A percentile compares a stretch with the other conserved stretches of the same genome.
These are phyloP conservation scores for Melierax canorus DNA, from an alignment of 2,113 vertebrate species.

Conservation along the genomic window DNA sequence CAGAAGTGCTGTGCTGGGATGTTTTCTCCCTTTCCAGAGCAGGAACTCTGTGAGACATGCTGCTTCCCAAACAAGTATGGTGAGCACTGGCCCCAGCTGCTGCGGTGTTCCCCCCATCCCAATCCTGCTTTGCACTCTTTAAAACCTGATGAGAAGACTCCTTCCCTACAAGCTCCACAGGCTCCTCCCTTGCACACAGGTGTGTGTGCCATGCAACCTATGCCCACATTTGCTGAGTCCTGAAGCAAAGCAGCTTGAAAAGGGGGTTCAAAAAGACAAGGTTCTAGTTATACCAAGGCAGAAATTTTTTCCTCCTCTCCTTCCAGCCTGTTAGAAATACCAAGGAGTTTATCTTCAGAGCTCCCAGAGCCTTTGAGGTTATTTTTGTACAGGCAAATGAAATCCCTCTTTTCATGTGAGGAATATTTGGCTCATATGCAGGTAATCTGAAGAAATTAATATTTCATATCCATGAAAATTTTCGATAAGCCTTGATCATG, in stretches of 20 bases:
- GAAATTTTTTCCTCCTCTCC: neutral
- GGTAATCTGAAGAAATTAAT: neutral
- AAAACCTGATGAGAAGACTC: neutral
- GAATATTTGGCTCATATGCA: neutral
- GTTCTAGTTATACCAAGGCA: neutral
- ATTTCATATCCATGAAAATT: neutral
- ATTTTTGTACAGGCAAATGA: neutral
- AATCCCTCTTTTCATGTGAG: neutral
- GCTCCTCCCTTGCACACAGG: neutral
- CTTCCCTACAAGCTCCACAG: neutral
- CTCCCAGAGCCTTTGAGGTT: neutral
- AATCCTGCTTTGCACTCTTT: neutral
- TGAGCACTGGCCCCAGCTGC: neutral
- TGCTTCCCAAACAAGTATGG: neutral
- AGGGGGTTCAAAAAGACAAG: neutral
- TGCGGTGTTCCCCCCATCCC: accelerated
- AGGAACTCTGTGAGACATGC: neutral
- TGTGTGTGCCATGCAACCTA: accelerated
- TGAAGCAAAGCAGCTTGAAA: neutral
- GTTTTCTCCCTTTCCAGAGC: neutral
- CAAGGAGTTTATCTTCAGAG: neutral
- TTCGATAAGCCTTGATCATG: neutral
- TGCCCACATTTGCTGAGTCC: neutral
- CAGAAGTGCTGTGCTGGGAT: neutral
- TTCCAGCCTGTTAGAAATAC: neutral